Percentiles rank a stretch among this genome's conserved stretches.
Evolutionary conservation across 2,113 vertebrate genomes (phyloP).

Genomic region (Lepus timidus): DNA sequence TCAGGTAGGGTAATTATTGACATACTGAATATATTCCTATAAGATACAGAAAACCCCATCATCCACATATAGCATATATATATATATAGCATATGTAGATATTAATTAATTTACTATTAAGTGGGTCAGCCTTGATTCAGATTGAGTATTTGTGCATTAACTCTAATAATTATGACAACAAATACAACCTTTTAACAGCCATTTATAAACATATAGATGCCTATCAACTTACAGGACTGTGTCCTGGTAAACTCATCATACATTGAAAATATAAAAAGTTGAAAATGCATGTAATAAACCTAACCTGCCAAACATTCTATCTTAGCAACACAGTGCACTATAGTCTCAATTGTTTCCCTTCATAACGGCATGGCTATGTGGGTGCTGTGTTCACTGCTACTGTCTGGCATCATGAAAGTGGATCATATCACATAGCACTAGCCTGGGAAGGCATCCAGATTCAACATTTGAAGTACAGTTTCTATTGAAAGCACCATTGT

Average conservation of each 20-base stretch:
- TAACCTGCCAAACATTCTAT: too few species aligned
- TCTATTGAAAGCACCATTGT: not conserved
- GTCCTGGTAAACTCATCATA: too few species aligned
- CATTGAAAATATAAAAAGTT: too few species aligned
- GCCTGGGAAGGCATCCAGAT: not conserved
- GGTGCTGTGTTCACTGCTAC: not conserved
- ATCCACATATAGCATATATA: not conserved
- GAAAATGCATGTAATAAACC: too few species aligned
- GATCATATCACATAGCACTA: not conserved
- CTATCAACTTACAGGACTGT: too few species aligned
- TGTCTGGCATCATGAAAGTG: not conserved
- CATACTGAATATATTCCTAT: too few species aligned
- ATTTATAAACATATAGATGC: too few species aligned
- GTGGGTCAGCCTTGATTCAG: not conserved
- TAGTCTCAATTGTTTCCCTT: not conserved
- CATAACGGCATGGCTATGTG: not conserved
- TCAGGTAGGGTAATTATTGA: too few species aligned
- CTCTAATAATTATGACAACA: not conserved
- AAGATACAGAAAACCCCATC: not conserved
- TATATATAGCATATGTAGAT: too few species aligned
- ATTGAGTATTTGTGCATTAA: not conserved
- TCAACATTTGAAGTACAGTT: not conserved
- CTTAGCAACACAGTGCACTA: too few species aligned
- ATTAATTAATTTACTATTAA: not conserved
- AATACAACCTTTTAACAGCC: not conserved